Base-by-base conservation (phyloP, 2,797 vertebrate species). In the Myotis myotis region DNA sequence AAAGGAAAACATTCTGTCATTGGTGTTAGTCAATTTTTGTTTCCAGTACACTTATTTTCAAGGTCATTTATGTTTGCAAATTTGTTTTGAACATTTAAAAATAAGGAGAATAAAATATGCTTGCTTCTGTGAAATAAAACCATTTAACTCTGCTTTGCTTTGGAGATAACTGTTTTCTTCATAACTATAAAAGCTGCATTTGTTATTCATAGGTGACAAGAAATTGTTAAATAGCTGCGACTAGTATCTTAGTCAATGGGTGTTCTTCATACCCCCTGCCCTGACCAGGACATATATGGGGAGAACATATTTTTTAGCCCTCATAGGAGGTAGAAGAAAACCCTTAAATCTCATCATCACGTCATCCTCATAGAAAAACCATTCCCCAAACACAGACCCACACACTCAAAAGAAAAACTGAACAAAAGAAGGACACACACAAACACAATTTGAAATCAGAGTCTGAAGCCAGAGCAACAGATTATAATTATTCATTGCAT, bases 31-130 rank as follows among this genome's bases (percentile, higher is more conserved):
- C 49, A 28, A 57, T 47, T 87, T 85, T 49, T 78, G n/a, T 84
- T 92, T 92, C 33, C 8, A 51, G 70, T 86, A 68, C 44, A 10
- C 19, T 16, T 49, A 53, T 92, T 93, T 83, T 49, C 28, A 44
- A 92, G 17, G 23, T 17, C 53, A 49, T 82, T 91, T 76, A 81
- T 38, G 8, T 66, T 76, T 80, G 33, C 3, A 8, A 78, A 47
- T 13, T 38, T 87, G 84, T 96, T 82, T 93, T 71, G 49, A 78
- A 83, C 30, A 62, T 60, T 87, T 25, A 66, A 62, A 96, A 85
- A 87, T 41, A 68, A 84, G 17, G 9, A 51, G 44, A 68, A 76
- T 93, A 36, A 53, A 72, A 66, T 74, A 6, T 16, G 3, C 11
- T 12, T 74, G 22, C 7, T 75, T 91, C n/a, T 86, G 11, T 47